Conservation (phyloP, 2,888 invertebrate genomes). For the Mesorhabditis sp. region DNA sequence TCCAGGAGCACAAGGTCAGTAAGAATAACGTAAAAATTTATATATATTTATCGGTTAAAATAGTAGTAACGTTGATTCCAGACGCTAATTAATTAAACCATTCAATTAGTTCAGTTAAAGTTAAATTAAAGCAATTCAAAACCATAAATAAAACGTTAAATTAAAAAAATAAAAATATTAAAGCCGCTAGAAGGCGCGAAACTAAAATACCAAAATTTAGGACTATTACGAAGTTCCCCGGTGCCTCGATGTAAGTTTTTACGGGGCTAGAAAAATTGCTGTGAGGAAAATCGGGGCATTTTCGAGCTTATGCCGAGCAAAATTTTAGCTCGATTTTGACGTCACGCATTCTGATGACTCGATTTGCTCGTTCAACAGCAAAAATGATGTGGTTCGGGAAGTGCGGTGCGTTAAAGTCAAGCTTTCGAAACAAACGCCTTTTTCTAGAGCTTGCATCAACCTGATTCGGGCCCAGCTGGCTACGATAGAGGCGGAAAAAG, state of each 20-base stretch:
- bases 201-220: not conserved
- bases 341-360: not conserved
- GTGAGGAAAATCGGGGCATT: not conserved
- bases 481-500: not conserved
- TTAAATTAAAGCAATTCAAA: too few species aligned
- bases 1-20: conserved; percentile 14
- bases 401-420: not conserved
- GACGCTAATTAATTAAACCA: too few species aligned
- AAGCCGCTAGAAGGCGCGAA: not conserved
- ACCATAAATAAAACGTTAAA: not conserved
- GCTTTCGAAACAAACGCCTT: not conserved
- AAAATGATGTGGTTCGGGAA: not conserved
- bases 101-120: too few species aligned
- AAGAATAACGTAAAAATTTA: too few species aligned
- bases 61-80: too few species aligned
- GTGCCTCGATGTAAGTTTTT: conserved; percentile 4
- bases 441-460: not conserved
- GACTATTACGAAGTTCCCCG: conserved; percentile 6
- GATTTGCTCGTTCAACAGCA: not conserved
- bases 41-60: too few species aligned
- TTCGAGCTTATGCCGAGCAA: not conserved
- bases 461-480: not conserved
- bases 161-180: not conserved
- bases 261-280: not conserved
- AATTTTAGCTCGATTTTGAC: not conserved